These are phyloP conservation scores for Gavialis gangeticus DNA, from an alignment of 2,113 vertebrate species.

Conservation along the genomic window DNA sequence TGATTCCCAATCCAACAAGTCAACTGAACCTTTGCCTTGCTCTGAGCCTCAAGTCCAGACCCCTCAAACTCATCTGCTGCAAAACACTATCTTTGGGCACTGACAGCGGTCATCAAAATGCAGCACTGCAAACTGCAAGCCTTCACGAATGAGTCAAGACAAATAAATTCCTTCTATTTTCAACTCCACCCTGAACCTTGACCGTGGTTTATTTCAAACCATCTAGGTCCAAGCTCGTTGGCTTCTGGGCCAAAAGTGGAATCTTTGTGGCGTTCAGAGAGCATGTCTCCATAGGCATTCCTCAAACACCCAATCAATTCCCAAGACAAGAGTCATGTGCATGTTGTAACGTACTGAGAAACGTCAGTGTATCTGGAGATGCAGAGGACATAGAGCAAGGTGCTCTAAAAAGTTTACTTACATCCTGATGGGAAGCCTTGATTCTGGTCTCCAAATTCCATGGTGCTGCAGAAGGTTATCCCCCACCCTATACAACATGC, in stretches of 20 bases:
- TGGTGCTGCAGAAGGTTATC: background rate
- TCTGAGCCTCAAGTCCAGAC: background rate
- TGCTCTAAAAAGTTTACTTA: background rate
- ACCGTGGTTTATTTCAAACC: background rate
- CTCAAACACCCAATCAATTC: background rate
- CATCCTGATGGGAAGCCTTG: background rate
- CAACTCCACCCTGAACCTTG: background rate
- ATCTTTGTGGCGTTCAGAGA: background rate
- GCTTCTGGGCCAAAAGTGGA: background rate
- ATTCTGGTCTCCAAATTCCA: rapidly evolving
- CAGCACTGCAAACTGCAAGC: background rate
- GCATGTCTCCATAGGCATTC: background rate
- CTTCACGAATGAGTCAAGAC: background rate
- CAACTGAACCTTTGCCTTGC: background rate
- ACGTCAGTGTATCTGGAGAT: background rate
- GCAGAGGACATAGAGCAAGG: background rate
- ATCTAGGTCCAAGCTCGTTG: background rate
- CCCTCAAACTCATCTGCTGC: background rate
- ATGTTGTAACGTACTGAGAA: background rate
- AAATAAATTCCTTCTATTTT: background rate
- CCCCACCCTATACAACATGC: rapidly evolving
- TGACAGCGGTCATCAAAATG: background rate
- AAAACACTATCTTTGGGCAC: background rate
- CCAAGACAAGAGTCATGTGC: background rate
- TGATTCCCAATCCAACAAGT: background rate